phyloP scores from a whole-genome alignment of 1,140 invertebrate species.

The Anoplolepis gracilipes region DNA sequence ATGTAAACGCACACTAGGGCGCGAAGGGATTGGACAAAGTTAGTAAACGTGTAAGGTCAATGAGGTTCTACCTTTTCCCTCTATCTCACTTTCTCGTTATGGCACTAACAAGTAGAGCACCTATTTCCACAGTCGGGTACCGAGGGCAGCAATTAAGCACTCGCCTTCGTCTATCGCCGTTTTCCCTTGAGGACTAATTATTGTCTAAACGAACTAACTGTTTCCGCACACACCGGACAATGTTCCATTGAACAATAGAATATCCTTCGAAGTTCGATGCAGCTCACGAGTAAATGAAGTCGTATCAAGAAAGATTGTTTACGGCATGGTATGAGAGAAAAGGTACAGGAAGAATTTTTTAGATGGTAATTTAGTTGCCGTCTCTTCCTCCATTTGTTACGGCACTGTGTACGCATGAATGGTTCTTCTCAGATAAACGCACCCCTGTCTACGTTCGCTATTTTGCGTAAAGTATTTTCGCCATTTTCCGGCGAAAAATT shows the following conservation, averaged over 20 bases:
- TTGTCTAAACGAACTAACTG: conserved; percentile 70
- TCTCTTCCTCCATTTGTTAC: conserved; percentile 23
- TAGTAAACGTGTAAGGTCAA: conserved; percentile 52
- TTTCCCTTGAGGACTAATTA: conserved; percentile 70
- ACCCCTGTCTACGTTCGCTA: not conserved
- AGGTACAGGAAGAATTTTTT: conserved; percentile 12
- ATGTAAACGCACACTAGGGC: conserved; percentile 23
- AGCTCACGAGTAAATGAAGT: conserved; percentile 7
- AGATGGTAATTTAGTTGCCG: conserved; percentile 34
- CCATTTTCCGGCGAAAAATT: conserved; percentile 10
- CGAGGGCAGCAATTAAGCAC: conserved; percentile 71
- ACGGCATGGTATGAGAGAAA: not conserved
- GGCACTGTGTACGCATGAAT: not conserved
- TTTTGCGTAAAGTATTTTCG: conserved; percentile 5
- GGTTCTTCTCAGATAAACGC: conserved; percentile 9
- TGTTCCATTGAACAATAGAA: conserved; percentile 32
- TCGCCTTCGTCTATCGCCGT: conserved; percentile 64
- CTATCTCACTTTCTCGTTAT: conserved; percentile 65
- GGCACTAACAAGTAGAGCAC: conserved; percentile 29
- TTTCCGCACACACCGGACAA: conserved; percentile 61
- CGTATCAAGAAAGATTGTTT: conserved; percentile 25
- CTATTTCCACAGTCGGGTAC: conserved; percentile 40
- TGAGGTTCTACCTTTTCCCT: conserved; percentile 43
- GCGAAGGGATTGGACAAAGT: conserved; percentile 22
- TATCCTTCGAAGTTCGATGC: conserved; percentile 52